phyloP scores from a whole-genome alignment of 2,113 vertebrate genomes.

The Anguilla rostrata region DNA sequence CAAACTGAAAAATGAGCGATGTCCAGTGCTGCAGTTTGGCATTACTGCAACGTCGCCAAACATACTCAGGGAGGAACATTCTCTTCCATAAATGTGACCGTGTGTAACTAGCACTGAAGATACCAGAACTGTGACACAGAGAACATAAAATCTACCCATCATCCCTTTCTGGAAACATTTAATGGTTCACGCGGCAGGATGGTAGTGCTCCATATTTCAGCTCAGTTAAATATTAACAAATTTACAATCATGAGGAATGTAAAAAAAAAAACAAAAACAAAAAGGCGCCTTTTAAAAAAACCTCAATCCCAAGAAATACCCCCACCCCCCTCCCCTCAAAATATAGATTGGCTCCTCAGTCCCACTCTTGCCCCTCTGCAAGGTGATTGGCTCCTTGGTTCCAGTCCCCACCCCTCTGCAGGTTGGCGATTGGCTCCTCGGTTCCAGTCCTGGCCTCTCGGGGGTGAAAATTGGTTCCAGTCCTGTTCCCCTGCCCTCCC shows the following conservation, averaged over 20 bases:
- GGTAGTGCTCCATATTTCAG: constrained; percentile 86
- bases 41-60: not conserved
- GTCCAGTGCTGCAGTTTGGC: not conserved
- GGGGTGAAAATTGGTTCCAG: constrained; percentile 16
- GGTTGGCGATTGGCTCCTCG: not conserved
- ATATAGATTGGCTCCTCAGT: constrained; percentile 36
- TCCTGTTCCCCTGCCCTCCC: constrained; percentile 19
- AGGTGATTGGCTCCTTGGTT: constrained; percentile 26
- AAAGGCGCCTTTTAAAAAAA: constrained; percentile 83
- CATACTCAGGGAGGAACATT: not conserved
- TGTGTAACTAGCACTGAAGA: not conserved
- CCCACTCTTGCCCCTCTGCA: constrained; percentile 30
- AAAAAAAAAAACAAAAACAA: constrained; percentile 81
- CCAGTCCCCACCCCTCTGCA: constrained; percentile 32
- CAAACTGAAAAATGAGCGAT: not conserved
- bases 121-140: not conserved
- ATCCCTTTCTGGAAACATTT: constrained; percentile 71
- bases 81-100: not conserved
- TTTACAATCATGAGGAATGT: constrained; percentile 99
- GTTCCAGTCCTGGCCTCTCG: constrained; percentile 26
- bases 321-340: constrained; percentile 21
- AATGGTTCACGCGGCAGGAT: constrained; percentile 86
- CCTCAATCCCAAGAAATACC: constrained; percentile 60
- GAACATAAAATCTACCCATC: not conserved
- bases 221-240: constrained; percentile 99